Evolutionary conservation across 2,888 invertebrate genomes (phyloP).

Genomic region (Pristionchus maxplancki): DNA sequence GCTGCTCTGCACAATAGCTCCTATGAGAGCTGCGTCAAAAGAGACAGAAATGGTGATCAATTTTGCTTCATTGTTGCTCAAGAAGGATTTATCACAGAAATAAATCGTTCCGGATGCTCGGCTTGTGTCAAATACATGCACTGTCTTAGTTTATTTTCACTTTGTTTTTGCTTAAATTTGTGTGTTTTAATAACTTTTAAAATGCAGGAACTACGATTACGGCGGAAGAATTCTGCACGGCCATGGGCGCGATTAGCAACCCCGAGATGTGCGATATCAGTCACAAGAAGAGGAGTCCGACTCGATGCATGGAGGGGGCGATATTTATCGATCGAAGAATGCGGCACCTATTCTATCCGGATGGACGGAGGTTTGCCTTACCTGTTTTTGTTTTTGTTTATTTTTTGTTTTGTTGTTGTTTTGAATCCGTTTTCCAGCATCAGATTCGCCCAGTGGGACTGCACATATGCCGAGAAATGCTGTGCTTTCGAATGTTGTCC

Average conservation of each 20-base stretch:
- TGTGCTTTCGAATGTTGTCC: background rate
- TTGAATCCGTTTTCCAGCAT: background rate
- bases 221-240: no score
- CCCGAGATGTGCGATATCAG: background rate
- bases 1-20: background rate
- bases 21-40: background rate
- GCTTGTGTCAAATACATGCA: no score
- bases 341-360: background rate
- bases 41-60: background rate
- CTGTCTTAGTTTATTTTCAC: no score
- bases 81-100: no score
- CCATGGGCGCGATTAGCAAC: no score
- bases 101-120: no score
- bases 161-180: no score
- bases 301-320: background rate
- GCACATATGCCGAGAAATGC: background rate
- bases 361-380: background rate
- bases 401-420: no score
- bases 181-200: no score
- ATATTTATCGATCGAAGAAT: background rate
- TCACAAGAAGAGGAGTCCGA: background rate
- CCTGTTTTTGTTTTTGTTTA: background rate
- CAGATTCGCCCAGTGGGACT: background rate
- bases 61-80: background rate
- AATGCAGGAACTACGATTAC: no score